Evolutionary conservation across 2,797 vertebrate species (phyloP).

Genomic region (Sandelia bainsii): DNA sequence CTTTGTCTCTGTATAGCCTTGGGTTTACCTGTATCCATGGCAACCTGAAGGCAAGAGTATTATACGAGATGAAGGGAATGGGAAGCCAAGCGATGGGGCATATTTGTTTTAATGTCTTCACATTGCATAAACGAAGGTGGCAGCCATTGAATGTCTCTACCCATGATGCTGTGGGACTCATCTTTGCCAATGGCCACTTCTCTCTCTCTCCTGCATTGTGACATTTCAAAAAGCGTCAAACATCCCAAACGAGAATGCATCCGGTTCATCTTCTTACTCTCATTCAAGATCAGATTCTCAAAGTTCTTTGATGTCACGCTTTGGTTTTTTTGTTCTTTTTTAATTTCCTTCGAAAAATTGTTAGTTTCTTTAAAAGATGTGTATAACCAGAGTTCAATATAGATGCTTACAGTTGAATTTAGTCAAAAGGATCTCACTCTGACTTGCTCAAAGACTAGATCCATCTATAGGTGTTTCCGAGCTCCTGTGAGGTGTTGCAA

Average conservation of each 20-base stretch:
- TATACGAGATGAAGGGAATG: conserved; percentile 37
- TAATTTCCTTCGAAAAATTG: conserved; percentile 16
- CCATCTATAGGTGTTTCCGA: not conserved
- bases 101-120: conserved; percentile 64
- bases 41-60: conserved; percentile 57
- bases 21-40: conserved; percentile 69
- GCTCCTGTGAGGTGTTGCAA: not conserved
- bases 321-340: conserved; percentile 8
- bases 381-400: not conserved
- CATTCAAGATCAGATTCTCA: conserved; percentile 24
- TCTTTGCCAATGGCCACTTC: conserved; percentile 32
- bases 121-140: conserved; percentile 37
- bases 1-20: conserved; percentile 14
- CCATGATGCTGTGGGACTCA: conserved; percentile 47
- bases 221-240: conserved; percentile 51
- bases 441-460: not conserved
- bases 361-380: conserved; percentile 13
- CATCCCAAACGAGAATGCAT: conserved; percentile 22
- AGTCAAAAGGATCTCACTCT: conserved; percentile 16
- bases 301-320: conserved; percentile 14
- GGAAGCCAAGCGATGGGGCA: conserved; percentile 22
- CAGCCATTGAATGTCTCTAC: conserved; percentile 40
- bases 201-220: conserved; percentile 20
- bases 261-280: conserved; percentile 18
- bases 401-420: conserved; percentile 12